Evolutionary conservation across 2,113 vertebrate genomes (phyloP), one percentile per base, ranked within the genome.

Genomic region (Neotragus moschatus): DNA sequence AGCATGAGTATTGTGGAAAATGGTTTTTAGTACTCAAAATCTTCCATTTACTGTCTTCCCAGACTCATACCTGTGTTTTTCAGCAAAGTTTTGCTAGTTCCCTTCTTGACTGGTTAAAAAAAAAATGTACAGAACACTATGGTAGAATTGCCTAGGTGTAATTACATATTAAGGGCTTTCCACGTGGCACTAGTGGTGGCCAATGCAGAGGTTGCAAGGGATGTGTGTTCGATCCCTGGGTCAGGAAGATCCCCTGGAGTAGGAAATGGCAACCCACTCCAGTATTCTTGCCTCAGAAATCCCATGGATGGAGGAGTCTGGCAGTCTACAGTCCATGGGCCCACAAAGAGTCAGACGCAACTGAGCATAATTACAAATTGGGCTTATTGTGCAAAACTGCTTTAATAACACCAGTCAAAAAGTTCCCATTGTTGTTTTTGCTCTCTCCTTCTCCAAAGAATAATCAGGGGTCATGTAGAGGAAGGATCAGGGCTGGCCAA

Each of bases 321-420:
- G 19, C n/a, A 21, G 17, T 36, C n/a, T 70, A 70, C n/a, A 70
- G 63, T 70, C n/a, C n/a, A 36, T 70, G n/a, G 63, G n/a, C 9
- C n/a, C 19, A 0, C 63, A 70, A 36, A 66, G n/a, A 70, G n/a
- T 70, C 17, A 70, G 63, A 2, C 9, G 1, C n/a, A 70, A 70
- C 63, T 70, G n/a, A 70, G 17, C 63, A 70, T 88, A 87, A 94
- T 97, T 94, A 96, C 85, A 86, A 91, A 86, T 97, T 96, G 88
- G 91, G 91, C 89, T 92, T 93, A 60, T 82, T 90, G 87, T 97
- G 56, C 94, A 97, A 60, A 97, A 91, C 89, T 84, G 97, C 95
- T 92, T 97, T 88, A 60, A 16, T 91, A 96, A 77, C 36, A 84
- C 45, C 55, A 97, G 85, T 80, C 97, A 80, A 55, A 95, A 98